Evolutionary conservation across 1,140 invertebrate genomes (phyloP), one percentile per base, ranked within the genome.

Genomic region (Papilio polyxenes): DNA sequence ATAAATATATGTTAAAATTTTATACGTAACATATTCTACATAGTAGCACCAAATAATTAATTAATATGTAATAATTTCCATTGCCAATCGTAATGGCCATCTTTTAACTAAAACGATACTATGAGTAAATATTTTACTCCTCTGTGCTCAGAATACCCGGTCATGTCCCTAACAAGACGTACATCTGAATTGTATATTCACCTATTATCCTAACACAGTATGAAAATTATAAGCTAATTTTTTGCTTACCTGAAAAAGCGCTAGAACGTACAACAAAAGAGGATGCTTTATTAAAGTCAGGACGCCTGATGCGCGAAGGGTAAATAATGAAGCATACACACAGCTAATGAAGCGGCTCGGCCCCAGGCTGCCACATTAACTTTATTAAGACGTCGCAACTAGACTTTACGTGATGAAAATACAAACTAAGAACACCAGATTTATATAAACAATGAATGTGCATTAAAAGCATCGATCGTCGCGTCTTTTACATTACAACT

Each of bases 301-400:
- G 56, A 59, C 78, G 59, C 37, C 62, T 69, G 23, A 80, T 80
- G 78, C 20, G 23, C 40, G 78, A 59, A 69, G 56, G 78, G 56
- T 80, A 80, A 80, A 80, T 80, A 80, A 80, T 49, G 78, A 80
- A 69, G 78, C 56, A 37, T 65, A 80, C 78, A 65, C 78, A 69
- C 78, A 69, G 59, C 62, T 80, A 80, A 80, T 80, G 77, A 79
- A 79, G 59, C 78, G 59, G 44, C 44, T 20, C 37, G 56, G 78
- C 62, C 78, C 40, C 62, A 80, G 78, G 59, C 78, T 20, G 59
- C 51, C 53, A 80, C 78, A 65, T 80, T 80, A 80, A 80, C 78
- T 80, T 80, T 80, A 80, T 80, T 80, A 80, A 80, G 78, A 80
- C 78, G 11, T 80, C 78, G 59, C 37, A 49, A 20, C 78, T 62